A percentile compares a stretch with the other conserved stretches of the same genome.
Evolutionary conservation across 2,888 invertebrate species (phyloP).

Genomic region (Sussaba pulchella): DNA sequence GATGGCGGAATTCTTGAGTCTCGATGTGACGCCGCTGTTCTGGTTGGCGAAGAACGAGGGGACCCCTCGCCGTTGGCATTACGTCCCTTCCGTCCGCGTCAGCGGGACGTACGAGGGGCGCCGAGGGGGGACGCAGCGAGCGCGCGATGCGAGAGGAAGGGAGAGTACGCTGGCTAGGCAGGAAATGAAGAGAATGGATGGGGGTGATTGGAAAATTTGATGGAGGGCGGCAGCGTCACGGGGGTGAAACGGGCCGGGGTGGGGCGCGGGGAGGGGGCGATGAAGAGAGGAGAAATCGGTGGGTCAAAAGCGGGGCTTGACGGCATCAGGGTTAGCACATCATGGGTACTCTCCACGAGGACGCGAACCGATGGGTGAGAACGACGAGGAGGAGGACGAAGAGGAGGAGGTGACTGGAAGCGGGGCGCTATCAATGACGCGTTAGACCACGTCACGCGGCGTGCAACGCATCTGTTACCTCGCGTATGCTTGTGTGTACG

Average conservation of each 20-base stretch:
- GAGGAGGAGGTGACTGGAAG: constrained; percentile 48
- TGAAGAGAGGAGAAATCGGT: constrained; percentile 33
- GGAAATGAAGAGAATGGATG: constrained; percentile 78
- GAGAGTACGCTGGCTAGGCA: constrained; percentile 71
- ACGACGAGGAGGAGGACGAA: constrained; percentile 54
- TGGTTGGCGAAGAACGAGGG: constrained; percentile 77
- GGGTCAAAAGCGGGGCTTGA: constrained; percentile 61
- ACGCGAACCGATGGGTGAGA: constrained; percentile 46
- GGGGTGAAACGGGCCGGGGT: constrained; percentile 23
- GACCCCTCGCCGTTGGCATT: constrained; percentile 75
- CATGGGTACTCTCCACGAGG: constrained; percentile 28
- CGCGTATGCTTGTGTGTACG: constrained; percentile 62
- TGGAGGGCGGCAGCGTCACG: constrained; percentile 77
- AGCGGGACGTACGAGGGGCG: constrained; percentile 63
- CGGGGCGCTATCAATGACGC: constrained; percentile 78
- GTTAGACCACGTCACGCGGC: constrained; percentile 77
- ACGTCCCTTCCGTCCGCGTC: constrained; percentile 78
- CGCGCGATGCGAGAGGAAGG: constrained; percentile 58
- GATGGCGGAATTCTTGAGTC: constrained; percentile 67
- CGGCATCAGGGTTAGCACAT: constrained; percentile 49
- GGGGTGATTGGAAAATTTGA: constrained; percentile 84
- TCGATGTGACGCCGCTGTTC: constrained; percentile 62
- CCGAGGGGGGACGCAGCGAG: constrained; percentile 48
- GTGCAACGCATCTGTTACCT: constrained; percentile 80
- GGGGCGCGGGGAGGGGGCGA: constrained; percentile 32